These are phyloP conservation scores for Habroteleia sp. DNA, from an alignment of 2,888 invertebrate genomes.

Conservation along the genomic window DNA sequence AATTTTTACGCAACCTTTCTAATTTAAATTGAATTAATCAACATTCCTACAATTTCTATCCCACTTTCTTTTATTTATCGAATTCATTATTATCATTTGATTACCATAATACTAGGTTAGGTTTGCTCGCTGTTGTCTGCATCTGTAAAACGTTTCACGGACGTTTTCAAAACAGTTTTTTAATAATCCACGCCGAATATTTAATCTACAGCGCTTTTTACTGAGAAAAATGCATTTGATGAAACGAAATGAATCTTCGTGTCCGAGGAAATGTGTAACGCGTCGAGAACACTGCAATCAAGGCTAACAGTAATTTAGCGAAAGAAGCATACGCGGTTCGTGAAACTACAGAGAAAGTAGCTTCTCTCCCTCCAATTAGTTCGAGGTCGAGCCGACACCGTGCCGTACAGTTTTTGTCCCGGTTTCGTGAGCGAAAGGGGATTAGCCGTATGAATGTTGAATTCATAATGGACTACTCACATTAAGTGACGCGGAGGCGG, in stretches of 20 bases:
- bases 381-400: constrained; percentile 62
- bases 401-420: constrained; percentile 61
- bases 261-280: constrained; percentile 31
- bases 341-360: constrained; percentile 63
- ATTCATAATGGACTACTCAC: constrained; percentile 71
- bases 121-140: too few species aligned
- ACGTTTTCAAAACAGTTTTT: too few species aligned
- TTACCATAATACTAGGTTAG: too few species aligned
- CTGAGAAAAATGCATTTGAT: constrained; percentile 8
- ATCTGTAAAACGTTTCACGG: too few species aligned
- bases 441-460: constrained; percentile 61
- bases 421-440: constrained; percentile 65
- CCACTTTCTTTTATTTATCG: too few species aligned
- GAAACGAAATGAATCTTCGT: constrained; percentile 33
- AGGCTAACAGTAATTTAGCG: constrained; percentile 44
- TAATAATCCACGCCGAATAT: constrained; percentile 11
- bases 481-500: constrained; percentile 74
- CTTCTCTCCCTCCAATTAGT: constrained; percentile 63
- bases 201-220: constrained; percentile 2
- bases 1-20: too few species aligned
- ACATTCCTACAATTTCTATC: too few species aligned
- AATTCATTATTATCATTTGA: too few species aligned
- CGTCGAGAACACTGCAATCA: constrained; percentile 42
- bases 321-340: constrained; percentile 54
- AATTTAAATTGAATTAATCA: too few species aligned